These are phyloP conservation scores for Botia almorhae DNA, from an alignment of 2,797 vertebrate species.

Conservation along the genomic window DNA sequence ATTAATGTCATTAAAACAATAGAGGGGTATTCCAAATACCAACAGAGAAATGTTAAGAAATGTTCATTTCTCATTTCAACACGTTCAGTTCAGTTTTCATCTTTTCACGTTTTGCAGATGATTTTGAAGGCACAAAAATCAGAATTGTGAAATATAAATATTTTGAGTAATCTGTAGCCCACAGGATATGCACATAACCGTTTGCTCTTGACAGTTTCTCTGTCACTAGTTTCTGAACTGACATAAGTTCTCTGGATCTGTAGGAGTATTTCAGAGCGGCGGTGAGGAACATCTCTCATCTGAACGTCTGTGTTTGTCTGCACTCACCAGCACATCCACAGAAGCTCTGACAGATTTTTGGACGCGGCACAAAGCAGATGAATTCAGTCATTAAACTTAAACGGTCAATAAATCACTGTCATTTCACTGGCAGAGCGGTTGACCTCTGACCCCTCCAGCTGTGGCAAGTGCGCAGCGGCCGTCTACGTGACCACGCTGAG, in stretches of 20 bases:
- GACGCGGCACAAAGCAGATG: conserved; percentile 64
- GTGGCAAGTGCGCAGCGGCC: conserved; percentile 66
- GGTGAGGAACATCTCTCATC: conserved; percentile 25
- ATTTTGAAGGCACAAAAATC: no score
- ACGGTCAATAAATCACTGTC: conserved; percentile 62
- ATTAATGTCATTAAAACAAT: no score
- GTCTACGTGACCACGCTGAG: conserved; percentile 53
- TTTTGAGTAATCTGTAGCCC: background rate
- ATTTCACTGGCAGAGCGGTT: conserved; percentile 53
- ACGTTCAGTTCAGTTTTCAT: no score
- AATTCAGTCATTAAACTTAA: conserved; percentile 69
- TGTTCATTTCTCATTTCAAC: no score
- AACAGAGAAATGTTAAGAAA: no score
- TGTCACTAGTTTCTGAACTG: background rate
- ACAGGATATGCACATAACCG: background rate
- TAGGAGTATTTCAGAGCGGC: background rate
- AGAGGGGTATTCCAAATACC: no score
- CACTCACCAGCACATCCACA: conserved; percentile 44
- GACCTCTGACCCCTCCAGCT: conserved; percentile 72
- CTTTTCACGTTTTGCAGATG: no score
- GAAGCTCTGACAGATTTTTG: conserved; percentile 61
- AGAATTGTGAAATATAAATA: no score
- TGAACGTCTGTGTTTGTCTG: conserved; percentile 30
- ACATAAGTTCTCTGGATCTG: background rate
- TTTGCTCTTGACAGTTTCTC: background rate